Conservation (phyloP, 1,140 invertebrate genomes). For the Bilobella aurantiaca region DNA sequence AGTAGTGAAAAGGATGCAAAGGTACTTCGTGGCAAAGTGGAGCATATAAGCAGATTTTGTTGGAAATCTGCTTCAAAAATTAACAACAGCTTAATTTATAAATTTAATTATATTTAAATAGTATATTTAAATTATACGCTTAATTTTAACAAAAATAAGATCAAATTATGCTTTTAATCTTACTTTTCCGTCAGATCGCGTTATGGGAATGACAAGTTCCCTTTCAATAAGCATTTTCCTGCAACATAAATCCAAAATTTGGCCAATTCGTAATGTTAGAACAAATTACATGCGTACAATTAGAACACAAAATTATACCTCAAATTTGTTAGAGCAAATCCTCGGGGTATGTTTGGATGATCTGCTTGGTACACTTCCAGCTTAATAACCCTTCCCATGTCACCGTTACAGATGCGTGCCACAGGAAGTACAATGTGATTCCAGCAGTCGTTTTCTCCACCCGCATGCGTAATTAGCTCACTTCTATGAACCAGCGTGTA, state of each 20-base stretch:
- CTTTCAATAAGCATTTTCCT: slow-evolving; percentile 16
- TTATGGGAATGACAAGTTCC: slow-evolving; percentile 22
- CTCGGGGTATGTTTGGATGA: slow-evolving; percentile 12
- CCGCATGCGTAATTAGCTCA: slow-evolving; percentile 19
- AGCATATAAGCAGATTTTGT: slow-evolving; percentile 18
- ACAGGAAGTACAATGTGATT: slow-evolving; percentile 24
- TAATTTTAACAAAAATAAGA: too few species aligned
- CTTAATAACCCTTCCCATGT: slow-evolving; percentile 25
- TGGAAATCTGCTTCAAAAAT: slow-evolving; percentile 15
- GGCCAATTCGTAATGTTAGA: too few species aligned
- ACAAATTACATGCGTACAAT: too few species aligned
- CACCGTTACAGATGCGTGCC: slow-evolving; percentile 19
- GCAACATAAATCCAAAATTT: not conserved
- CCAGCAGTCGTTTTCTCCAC: slow-evolving; percentile 21
- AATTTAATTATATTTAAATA: too few species aligned
- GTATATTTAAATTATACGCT: too few species aligned
- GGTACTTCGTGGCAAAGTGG: slow-evolving; percentile 23
- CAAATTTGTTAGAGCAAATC: slow-evolving; percentile 28
- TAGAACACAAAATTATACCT: too few species aligned
- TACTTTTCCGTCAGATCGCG: slow-evolving; percentile 20
- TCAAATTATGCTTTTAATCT: not conserved
- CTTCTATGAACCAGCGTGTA: slow-evolving; percentile 26
- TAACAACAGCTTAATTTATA: too few species aligned
- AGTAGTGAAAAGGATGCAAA: slow-evolving; percentile 25
- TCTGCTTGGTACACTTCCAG: slow-evolving; percentile 25